Percentiles rank a stretch among this genome's conserved stretches.
These are phyloP conservation scores for Drosophila simulans DNA, from an alignment of 1,140 invertebrate species.

Conservation along the genomic window DNA sequence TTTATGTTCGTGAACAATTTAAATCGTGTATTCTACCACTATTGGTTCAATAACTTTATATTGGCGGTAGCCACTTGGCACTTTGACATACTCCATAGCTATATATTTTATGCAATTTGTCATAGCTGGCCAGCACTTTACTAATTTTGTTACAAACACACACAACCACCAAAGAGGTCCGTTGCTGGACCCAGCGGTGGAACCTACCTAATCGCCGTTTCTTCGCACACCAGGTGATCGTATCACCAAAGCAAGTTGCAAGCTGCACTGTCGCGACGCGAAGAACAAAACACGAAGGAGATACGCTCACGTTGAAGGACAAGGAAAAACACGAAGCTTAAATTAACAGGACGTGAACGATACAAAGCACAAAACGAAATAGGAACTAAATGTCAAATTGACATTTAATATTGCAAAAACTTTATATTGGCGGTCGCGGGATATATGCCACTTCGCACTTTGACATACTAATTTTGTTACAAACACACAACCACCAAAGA, in stretches of 20 bases:
- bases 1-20: too few relatives aligned
- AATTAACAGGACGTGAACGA: conserved; percentile 30
- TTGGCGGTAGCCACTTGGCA: too few relatives aligned
- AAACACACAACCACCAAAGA: neutral
- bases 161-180: neutral
- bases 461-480: neutral
- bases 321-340: conserved; percentile 47
- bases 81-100: neutral
- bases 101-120: neutral
- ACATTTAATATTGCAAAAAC: conserved; percentile 2
- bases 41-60: neutral
- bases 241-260: neutral
- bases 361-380: conserved; percentile 14
- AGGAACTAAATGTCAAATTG: conserved; percentile 10
- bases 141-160: neutral
- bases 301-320: conserved; percentile 21
- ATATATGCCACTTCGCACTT: too few relatives aligned
- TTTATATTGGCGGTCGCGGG: too few relatives aligned
- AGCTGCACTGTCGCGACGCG: neutral
- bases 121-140: neutral
- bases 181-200: neutral
- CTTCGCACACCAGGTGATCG: neutral
- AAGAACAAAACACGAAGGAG: conserved; percentile 15
- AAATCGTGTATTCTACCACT: neutral
- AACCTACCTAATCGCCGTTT: neutral